A percentile compares a stretch with the other conserved stretches of the same genome.
phyloP scores from a whole-genome alignment of 2,113 vertebrate genomes.

The Chroicocephalus ridibundus region DNA sequence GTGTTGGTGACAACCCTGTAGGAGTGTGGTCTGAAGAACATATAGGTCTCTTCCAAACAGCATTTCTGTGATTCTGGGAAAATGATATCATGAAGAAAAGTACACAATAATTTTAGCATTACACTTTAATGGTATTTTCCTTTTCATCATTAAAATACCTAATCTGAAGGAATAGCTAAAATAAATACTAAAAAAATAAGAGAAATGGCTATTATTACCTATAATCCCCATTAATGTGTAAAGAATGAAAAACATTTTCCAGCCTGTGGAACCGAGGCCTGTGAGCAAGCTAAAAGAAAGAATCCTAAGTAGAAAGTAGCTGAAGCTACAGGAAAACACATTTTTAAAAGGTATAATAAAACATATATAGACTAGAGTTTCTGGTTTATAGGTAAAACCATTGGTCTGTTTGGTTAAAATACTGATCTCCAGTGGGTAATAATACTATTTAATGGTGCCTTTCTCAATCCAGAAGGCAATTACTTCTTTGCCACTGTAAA shows the following conservation, averaged over 20 bases:
- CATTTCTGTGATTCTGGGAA: background rate
- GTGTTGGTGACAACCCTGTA: background rate
- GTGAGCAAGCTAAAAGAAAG: background rate
- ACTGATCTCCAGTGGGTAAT: slow-evolving; percentile 3
- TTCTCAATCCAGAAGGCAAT: slow-evolving; percentile 1
- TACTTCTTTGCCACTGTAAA: slow-evolving; percentile 6
- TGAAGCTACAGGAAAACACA: background rate
- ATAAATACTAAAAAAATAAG: background rate
- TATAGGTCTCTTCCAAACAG: background rate
- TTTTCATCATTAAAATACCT: background rate
- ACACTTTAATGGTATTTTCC: background rate
- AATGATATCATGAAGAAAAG: background rate
- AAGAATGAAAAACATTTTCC: background rate
- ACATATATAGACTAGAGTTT: background rate
- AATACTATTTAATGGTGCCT: background rate
- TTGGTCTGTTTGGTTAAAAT: slow-evolving; percentile 32
- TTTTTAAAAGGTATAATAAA: slow-evolving; percentile 20
- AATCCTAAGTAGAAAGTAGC: background rate
- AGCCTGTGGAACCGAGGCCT: background rate
- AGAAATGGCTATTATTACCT: background rate
- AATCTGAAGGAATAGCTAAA: background rate
- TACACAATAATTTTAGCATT: background rate
- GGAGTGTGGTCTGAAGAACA: background rate
- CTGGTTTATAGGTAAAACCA: background rate
- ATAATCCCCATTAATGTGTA: background rate